Base-by-base conservation (phyloP, 2,888 invertebrate genomes). In the Tromatobia lineatoria region DNA sequence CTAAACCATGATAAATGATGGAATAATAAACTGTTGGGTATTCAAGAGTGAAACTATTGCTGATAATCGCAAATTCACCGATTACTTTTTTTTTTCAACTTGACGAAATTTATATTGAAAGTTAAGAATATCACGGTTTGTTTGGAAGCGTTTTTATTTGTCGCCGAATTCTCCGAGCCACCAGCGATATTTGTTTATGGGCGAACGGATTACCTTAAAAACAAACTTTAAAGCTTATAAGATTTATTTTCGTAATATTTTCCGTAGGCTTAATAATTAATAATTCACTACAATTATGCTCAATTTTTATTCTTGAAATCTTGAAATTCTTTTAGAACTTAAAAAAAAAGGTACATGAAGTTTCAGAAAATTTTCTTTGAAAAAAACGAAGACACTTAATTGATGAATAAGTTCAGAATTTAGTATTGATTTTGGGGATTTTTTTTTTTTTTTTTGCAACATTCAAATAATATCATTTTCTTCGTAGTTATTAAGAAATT, bases 1-100 rank as follows among this genome's bases (percentile, higher is more conserved):
- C 61, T 70, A 70, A 82, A 83, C 71, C 52, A 66, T 76, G 84
- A 77, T 64, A 52, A 88, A 88, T 90, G 88, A 88, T 89, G 88
- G 83, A 64, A 82, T 82, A 90, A 91, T 90, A 91, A 91, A 91
- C 82, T 90, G 89, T 90, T 91, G 89, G 88, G 87, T 89, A 88
- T 88, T 91, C 89, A 85, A 90, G 64, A 82, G 84, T 69, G 66
- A 82, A 45, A 57, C 75, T 18, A 67, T 76, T 66, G 73, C 69
- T 71, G 69, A 67, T 61, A 80, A 80, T 61, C 66, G 74, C 71
- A 69, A 54, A 18, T 74, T 61, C 45, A 67, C 34, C n/a, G 50
- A 15, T 25, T 50, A 61, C 57, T 57, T 73, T 52, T 76, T 77
- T 20, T 64, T 7, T 34, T n/a, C n/a, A 61, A 64, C 38, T 18